Evolutionary conservation across 2,797 vertebrate genomes (phyloP).

Genomic region (Leucoraja ocellata): DNA sequence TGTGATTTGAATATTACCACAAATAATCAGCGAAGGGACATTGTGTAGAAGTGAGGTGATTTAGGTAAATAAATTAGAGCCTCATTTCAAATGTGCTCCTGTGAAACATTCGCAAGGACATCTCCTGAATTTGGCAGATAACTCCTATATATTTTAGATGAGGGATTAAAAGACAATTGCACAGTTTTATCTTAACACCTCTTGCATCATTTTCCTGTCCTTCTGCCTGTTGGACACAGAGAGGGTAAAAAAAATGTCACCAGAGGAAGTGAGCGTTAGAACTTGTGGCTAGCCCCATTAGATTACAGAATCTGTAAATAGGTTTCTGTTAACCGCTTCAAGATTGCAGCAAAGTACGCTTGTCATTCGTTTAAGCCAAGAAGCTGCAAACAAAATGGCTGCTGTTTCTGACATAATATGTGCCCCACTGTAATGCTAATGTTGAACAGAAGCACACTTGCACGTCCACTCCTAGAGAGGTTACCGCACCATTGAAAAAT

Average conservation of each 20-base stretch:
- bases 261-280: conserved; percentile 5
- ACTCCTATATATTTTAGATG: neutral
- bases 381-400: neutral
- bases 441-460: neutral
- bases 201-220: conserved; percentile 5
- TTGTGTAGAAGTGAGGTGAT: neutral
- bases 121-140: neutral
- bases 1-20: neutral
- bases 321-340: neutral
- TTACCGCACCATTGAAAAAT: neutral
- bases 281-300: conserved; percentile 31
- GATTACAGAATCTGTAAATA: conserved; percentile 33
- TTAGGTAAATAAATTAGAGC: neutral
- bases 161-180: neutral
- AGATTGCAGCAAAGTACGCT: neutral
- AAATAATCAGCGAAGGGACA: neutral
- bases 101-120: neutral
- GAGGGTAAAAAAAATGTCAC: conserved; percentile 4
- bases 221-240: conserved; percentile 3
- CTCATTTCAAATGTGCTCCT: neutral
- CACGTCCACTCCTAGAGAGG: neutral
- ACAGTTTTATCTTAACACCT: neutral
- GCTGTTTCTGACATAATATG: neutral
- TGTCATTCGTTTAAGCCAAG: neutral
- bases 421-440: neutral